phyloP scores from a whole-genome alignment of 2,888 invertebrate species.

The Polyommatus iphigenia region DNA sequence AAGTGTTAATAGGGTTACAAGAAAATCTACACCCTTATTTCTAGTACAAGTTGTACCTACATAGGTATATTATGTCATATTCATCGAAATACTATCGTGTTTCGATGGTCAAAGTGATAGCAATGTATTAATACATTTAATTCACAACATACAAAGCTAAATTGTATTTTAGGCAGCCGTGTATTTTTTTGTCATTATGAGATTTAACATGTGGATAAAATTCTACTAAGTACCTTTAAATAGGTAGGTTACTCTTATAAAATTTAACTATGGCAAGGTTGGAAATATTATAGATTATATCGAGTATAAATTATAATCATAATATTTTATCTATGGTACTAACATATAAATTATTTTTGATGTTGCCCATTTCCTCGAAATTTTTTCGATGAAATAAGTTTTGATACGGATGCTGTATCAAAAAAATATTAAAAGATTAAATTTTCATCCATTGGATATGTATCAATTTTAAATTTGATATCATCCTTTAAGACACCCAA shows the following conservation, averaged over 20 bases:
- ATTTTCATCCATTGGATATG: slow-evolving; percentile 1
- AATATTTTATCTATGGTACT: not conserved
- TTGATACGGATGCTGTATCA: not conserved
- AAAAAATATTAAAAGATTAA: not conserved
- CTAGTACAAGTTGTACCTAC: slow-evolving; percentile 18
- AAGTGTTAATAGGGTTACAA: slow-evolving; percentile 6
- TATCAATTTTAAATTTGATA: not conserved
- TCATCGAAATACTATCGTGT: not conserved
- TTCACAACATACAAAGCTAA: slow-evolving; percentile 21
- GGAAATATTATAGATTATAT: not conserved
- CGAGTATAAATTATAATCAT: not conserved
- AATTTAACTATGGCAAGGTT: not conserved
- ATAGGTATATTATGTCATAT: not conserved
- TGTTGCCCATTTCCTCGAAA: not conserved
- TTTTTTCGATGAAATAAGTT: not conserved
- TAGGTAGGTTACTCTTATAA: not conserved
- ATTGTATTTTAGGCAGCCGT: slow-evolving; percentile 12
- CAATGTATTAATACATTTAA: slow-evolving; percentile 12
- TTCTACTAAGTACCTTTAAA: not conserved
- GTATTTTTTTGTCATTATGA: not conserved
- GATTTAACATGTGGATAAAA: not conserved
- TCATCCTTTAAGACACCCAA: not conserved
- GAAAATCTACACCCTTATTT: not conserved
- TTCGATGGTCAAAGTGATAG: not conserved
- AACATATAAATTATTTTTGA: not conserved